A percentile compares a stretch with the other conserved stretches of the same genome.
These are phyloP conservation scores for Drosophila albomicans DNA, from an alignment of 1,140 invertebrate genomes.

Conservation along the genomic window DNA sequence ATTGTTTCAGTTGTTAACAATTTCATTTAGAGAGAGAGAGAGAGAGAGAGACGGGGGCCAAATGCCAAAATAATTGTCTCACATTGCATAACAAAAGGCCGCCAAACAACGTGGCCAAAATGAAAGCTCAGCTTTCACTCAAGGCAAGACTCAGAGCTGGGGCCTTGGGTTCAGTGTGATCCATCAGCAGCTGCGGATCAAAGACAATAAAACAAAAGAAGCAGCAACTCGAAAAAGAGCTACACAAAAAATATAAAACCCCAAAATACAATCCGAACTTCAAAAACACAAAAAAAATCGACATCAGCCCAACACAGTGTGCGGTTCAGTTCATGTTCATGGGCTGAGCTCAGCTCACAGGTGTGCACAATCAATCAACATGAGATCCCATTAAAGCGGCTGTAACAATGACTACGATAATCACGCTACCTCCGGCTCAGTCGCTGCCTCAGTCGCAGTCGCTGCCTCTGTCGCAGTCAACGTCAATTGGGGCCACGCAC, in stretches of 20 bases:
- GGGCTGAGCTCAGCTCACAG: constrained; percentile 63
- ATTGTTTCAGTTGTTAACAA: constrained; percentile 39
- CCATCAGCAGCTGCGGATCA: constrained; percentile 65
- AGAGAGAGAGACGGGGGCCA: background rate
- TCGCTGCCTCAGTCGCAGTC: constrained; percentile 18
- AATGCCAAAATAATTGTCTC: constrained; percentile 58
- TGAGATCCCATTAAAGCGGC: constrained; percentile 80
- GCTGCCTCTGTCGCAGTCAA: background rate
- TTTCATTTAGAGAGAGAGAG: constrained; percentile 14
- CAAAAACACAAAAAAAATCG: constrained; percentile 32
- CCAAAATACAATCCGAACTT: constrained; percentile 18
- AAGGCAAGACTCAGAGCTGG: constrained; percentile 7
- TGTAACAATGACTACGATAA: constrained; percentile 78
- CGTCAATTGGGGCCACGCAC: constrained; percentile 34
- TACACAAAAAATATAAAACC: constrained; percentile 7
- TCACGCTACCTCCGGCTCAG: constrained; percentile 47
- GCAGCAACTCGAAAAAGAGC: constrained; percentile 3
- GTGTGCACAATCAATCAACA: constrained; percentile 82
- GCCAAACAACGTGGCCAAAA: constrained; percentile 38
- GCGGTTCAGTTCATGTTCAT: constrained; percentile 17
- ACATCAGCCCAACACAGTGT: constrained; percentile 38
- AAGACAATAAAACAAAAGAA: constrained; percentile 49
- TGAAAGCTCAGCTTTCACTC: constrained; percentile 48
- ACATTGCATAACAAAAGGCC: constrained; percentile 52
- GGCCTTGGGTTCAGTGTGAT: constrained; percentile 36